A percentile compares a stretch with the other conserved stretches of the same genome.
Evolutionary conservation across 2,113 vertebrate species (phyloP).

Genomic region (Cynocephalus volans): DNA sequence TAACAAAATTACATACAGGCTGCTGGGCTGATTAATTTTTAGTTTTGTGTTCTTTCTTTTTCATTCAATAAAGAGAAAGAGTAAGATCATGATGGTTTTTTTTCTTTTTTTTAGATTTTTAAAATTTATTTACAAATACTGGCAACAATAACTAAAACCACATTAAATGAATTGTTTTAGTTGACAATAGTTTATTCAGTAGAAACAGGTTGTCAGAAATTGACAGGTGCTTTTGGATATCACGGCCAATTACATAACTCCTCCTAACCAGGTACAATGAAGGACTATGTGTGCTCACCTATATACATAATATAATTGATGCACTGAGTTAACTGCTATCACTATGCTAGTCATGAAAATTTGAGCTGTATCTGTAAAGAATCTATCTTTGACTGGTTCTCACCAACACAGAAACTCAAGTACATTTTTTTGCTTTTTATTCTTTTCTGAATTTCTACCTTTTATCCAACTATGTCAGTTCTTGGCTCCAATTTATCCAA

Average conservation of each 20-base stretch:
- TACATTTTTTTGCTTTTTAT: not conserved
- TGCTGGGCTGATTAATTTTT: not conserved
- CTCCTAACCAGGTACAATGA: no score
- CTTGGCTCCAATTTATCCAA: not conserved
- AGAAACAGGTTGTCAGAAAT: not conserved
- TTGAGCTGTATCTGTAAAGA: not conserved
- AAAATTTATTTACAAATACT: not conserved
- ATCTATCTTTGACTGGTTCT: not conserved
- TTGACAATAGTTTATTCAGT: not conserved
- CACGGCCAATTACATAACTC: no score
- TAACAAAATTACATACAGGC: not conserved
- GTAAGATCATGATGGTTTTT: not conserved
- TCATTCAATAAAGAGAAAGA: not conserved
- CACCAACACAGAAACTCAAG: not conserved
- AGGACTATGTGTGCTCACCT: not conserved
- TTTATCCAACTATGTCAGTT: not conserved
- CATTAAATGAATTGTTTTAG: not conserved
- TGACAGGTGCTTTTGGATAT: not conserved
- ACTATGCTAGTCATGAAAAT: not conserved
- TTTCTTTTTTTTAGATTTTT: no score
- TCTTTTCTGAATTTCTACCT: slow-evolving; percentile 2
- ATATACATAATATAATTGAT: not conserved
- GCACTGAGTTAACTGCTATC: not conserved
- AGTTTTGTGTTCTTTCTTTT: not conserved
- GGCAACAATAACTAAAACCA: not conserved